A percentile compares a stretch with the other conserved stretches of the same genome.
Evolutionary conservation across 2,888 invertebrate genomes (phyloP).

Genomic region (Rhorus exstirpatorius): DNA sequence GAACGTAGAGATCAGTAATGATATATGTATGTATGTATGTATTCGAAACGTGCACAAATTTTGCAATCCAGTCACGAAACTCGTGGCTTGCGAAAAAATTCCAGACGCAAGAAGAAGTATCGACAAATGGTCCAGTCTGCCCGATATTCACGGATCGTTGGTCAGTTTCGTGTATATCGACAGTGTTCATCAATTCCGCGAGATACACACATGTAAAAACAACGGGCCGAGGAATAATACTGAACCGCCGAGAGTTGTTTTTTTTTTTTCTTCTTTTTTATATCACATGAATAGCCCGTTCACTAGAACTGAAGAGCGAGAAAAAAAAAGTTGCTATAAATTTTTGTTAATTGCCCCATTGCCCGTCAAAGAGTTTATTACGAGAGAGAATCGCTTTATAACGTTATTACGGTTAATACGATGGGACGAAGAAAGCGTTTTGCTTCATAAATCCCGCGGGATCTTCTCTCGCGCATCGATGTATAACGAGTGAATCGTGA

Average conservation of each 20-base stretch:
- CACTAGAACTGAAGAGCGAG: not conserved
- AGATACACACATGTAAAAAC: conserved; percentile 7
- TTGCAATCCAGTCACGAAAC: conserved; percentile 63
- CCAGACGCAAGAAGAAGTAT: conserved; percentile 13
- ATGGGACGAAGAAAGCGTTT: conserved; percentile 63
- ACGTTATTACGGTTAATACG: conserved; percentile 69
- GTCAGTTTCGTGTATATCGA: conserved; percentile 56
- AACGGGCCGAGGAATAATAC: conserved; percentile 41
- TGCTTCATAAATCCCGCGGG: conserved; percentile 66
- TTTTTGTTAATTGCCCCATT: conserved; percentile 66
- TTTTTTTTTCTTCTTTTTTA: not conserved
- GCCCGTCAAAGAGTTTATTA: conserved; percentile 68
- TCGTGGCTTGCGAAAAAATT: conserved; percentile 61
- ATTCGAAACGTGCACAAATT: not conserved
- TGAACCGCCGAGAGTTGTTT: conserved; percentile 8
- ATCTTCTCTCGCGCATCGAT: conserved; percentile 26
- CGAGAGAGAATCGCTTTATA: conserved; percentile 65
- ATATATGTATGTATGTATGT: not conserved
- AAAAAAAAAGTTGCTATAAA: conserved; percentile 55
- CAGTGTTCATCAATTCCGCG: conserved; percentile 48
- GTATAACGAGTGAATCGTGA: conserved; percentile 57
- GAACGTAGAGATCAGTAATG: not conserved
- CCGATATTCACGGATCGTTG: conserved; percentile 64
- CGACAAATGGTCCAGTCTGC: conserved; percentile 56
- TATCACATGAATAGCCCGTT: conserved; percentile 34